Evolutionary conservation across 2,113 vertebrate species (phyloP).

Genomic region (Pimephales promelas): DNA sequence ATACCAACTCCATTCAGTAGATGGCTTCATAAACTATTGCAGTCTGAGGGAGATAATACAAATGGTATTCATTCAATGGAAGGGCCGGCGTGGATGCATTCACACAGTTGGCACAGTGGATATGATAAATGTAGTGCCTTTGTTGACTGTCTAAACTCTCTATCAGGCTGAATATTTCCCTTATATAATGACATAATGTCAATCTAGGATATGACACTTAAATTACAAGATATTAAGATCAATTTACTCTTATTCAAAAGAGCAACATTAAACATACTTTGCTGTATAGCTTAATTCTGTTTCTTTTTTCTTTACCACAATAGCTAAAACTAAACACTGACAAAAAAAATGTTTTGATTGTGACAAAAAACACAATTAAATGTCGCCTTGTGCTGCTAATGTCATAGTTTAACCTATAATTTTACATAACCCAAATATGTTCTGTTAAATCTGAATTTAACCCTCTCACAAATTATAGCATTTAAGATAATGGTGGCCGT

Average conservation of each 20-base stretch:
- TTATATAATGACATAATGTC: background rate
- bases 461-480: background rate
- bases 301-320: too few species aligned
- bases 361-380: background rate
- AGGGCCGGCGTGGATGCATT: background rate
- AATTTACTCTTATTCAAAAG: background rate
- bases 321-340: background rate
- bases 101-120: slow-evolving; percentile 13
- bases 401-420: background rate
- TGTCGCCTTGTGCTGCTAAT: background rate
- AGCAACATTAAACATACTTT: background rate
- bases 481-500: background rate
- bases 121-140: background rate
- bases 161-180: background rate
- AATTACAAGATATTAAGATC: background rate
- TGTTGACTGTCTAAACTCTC: background rate
- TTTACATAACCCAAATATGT: background rate
- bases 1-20: slow-evolving; percentile 75
- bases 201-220: too few species aligned
- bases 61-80: slow-evolving; percentile 32
- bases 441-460: background rate
- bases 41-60: slow-evolving; percentile 38
- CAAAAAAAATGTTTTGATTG: background rate
- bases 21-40: slow-evolving; percentile 79
- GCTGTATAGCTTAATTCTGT: background rate